Percentiles rank a stretch among this genome's conserved stretches.
Conservation (phyloP, 2,888 invertebrate species). For the Hedychridium roseum region DNA sequence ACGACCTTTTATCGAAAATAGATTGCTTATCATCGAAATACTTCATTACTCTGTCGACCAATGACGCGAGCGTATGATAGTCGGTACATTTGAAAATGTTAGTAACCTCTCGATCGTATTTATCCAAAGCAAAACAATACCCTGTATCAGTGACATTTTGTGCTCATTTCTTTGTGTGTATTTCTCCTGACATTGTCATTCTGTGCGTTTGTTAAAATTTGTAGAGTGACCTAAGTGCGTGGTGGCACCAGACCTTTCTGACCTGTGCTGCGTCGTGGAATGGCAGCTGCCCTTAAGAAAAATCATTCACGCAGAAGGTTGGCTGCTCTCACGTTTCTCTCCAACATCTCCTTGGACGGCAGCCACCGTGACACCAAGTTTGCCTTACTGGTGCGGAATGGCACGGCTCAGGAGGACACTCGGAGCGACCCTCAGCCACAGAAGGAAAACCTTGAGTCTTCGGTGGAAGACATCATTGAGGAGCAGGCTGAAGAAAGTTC, state of each 20-base stretch:
- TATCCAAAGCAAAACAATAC: too few relatives aligned
- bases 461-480: conserved; percentile 57
- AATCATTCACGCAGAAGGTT: conserved; percentile 82
- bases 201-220: too few relatives aligned
- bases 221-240: too few relatives aligned
- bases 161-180: too few relatives aligned
- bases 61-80: too few relatives aligned
- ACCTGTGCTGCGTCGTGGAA: conserved; percentile 51
- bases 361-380: conserved; percentile 79
- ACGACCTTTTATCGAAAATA: too few relatives aligned
- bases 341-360: conserved; percentile 95
- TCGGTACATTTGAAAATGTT: too few relatives aligned
- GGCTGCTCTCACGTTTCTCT: conserved; percentile 92
- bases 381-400: conserved; percentile 62
- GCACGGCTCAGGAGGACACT: conserved; percentile 28
- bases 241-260: conserved; percentile 18
- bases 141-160: too few relatives aligned
- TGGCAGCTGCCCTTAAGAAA: conserved; percentile 68
- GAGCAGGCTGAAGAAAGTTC: conserved; percentile 38
- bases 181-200: too few relatives aligned
- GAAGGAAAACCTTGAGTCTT: conserved; percentile 37
- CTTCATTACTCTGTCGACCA: too few relatives aligned
- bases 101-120: too few relatives aligned
- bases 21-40: too few relatives aligned
- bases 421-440: conserved; percentile 42